Evolutionary conservation across 2,888 invertebrate species (phyloP).

Genomic region (Troglohyphantes excavatus): DNA sequence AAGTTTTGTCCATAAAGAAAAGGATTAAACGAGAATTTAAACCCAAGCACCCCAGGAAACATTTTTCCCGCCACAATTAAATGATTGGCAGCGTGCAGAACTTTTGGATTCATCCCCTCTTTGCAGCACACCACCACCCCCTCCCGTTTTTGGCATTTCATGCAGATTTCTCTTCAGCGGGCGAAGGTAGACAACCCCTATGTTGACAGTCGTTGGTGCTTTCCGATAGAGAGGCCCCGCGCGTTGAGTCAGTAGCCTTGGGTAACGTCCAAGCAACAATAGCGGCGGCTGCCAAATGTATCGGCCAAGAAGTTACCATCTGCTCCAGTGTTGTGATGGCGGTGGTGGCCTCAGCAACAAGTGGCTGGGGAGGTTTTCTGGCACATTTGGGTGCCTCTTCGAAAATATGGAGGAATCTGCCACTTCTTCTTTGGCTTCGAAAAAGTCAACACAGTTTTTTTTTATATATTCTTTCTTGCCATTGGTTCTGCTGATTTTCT

Average conservation of each 20-base stretch:
- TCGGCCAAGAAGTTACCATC: constrained; percentile 55
- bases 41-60: neutral
- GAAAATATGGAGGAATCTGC: neutral
- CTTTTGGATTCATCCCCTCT: neutral
- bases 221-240: constrained; percentile 35
- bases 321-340: neutral
- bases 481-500: neutral
- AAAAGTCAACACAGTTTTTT: neutral
- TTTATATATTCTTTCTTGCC: neutral
- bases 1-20: too few species aligned
- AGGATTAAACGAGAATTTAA: too few species aligned
- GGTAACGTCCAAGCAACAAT: constrained; percentile 77
- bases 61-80: neutral
- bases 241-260: constrained; percentile 72
- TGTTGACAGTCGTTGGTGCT: constrained; percentile 68
- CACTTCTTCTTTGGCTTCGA: neutral
- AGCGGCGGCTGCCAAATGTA: constrained; percentile 66
- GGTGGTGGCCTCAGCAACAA: constrained; percentile 25
- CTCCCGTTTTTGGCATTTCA: constrained; percentile 9
- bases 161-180: neutral
- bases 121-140: too few species aligned
- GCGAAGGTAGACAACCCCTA: constrained; percentile 62
- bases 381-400: neutral
- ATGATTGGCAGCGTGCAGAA: neutral
- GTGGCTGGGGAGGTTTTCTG: constrained; percentile 18